phyloP scores from a whole-genome alignment of 2,113 vertebrate genomes.

The Callopanchax toddi region DNA sequence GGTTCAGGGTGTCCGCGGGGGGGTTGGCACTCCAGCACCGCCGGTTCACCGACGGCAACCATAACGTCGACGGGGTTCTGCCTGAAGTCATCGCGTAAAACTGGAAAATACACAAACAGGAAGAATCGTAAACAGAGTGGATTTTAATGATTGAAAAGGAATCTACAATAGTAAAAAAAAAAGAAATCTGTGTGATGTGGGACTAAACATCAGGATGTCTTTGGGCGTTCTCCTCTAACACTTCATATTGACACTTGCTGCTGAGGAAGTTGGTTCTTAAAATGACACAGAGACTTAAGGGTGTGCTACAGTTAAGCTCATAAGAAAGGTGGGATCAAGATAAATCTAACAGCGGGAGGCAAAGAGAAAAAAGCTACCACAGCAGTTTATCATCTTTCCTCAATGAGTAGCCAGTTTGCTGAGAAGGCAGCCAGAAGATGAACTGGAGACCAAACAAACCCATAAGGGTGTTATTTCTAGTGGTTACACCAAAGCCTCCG shows the following conservation, averaged over 20 bases:
- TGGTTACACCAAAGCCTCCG: conserved; percentile 32
- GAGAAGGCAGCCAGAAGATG: conserved; percentile 33
- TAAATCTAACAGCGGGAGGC: conserved; percentile 32
- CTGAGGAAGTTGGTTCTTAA: conserved; percentile 26
- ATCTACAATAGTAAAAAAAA: too few species aligned
- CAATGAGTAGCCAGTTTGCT: conserved; percentile 33
- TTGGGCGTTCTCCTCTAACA: conserved; percentile 3
- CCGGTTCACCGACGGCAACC: conserved; percentile 92
- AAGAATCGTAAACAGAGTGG: neutral
- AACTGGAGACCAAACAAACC: conserved; percentile 54
- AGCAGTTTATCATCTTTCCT: conserved; percentile 62
- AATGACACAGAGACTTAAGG: conserved; percentile 38
- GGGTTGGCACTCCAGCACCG: conserved; percentile 92
- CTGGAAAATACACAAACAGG: conserved; percentile 68
- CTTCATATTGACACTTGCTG: conserved; percentile 20
- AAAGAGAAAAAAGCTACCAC: conserved; percentile 39
- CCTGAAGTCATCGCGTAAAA: conserved; percentile 93
- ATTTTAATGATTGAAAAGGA: too few species aligned
- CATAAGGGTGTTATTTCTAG: conserved; percentile 42
- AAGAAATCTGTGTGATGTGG: too few species aligned
- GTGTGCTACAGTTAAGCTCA: conserved; percentile 31
- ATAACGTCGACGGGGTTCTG: conserved; percentile 94
- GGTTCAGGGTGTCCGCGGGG: conserved; percentile 95
- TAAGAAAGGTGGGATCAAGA: conserved; percentile 51
- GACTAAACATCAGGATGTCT: neutral